Percentiles rank a stretch among this genome's conserved stretches.
Evolutionary conservation across 2,888 invertebrate species (phyloP).

Genomic region (Mythimna pallens): DNA sequence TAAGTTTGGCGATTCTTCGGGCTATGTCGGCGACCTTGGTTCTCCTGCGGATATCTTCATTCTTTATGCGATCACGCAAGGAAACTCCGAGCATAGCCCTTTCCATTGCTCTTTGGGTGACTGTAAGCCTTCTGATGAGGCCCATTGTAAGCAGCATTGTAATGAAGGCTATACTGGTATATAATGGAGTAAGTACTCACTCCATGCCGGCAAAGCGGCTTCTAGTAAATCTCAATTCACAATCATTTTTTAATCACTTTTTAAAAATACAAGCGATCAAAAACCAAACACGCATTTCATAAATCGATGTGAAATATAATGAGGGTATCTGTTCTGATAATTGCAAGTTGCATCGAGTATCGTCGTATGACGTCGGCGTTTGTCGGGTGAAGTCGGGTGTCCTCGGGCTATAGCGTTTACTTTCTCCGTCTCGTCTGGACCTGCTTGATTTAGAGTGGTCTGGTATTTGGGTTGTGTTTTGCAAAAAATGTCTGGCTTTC

Average conservation of each 20-base stretch:
- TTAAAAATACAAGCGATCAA: not conserved
- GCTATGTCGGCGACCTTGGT: no score
- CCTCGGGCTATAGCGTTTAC: conserved; percentile 56
- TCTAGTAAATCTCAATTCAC: not conserved
- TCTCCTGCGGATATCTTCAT: no score
- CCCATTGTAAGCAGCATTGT: no score
- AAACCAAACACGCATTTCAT: conserved; percentile 22
- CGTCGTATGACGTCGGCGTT: conserved; percentile 51
- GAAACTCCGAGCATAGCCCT: no score
- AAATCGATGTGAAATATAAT: conserved; percentile 56
- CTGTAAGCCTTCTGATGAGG: no score
- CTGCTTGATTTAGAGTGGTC: conserved; percentile 59
- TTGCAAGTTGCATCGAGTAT: conserved; percentile 59
- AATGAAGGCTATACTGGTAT: no score
- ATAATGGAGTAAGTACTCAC: no score
- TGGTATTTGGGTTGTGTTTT: conserved; percentile 49
- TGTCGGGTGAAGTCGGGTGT: conserved; percentile 44
- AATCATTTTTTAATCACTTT: not conserved
- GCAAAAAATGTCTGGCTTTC: conserved; percentile 24
- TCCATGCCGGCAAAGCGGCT: no score
- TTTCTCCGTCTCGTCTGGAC: conserved; percentile 62
- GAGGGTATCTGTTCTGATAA: conserved; percentile 60
- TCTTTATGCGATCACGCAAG: no score
- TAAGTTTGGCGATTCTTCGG: no score
- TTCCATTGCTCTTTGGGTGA: no score